Conservation (phyloP, 2,797 vertebrate genomes). For the Acrocephalus scirpaceus region DNA sequence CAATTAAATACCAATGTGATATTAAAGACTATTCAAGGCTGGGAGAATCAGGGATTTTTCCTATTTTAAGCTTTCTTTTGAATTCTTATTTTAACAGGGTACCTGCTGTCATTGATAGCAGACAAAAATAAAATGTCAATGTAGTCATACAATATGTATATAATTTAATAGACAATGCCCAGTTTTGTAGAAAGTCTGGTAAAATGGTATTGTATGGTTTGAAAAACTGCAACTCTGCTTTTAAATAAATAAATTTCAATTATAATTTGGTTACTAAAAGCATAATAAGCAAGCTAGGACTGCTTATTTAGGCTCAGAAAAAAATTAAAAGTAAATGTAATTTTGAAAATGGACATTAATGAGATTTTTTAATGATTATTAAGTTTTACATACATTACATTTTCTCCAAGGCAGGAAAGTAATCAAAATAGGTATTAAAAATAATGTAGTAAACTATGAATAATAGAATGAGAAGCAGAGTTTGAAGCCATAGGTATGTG, state of each 20-base stretch:
- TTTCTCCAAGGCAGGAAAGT: not conserved
- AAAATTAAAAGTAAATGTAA: not conserved
- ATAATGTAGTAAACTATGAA: not conserved
- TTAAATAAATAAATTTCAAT: not conserved
- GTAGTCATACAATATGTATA: not conserved
- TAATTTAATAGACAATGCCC: not conserved
- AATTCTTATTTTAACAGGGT: not conserved
- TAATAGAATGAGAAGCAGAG: not conserved
- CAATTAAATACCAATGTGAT: not conserved
- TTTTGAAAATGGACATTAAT: not conserved
- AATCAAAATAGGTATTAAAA: not conserved
- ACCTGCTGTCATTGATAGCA: not conserved
- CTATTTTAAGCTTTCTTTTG: not conserved
- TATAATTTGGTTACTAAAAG: not conserved
- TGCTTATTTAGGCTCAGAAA: not conserved
- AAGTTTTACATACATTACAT: not conserved
- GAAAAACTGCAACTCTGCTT: not conserved
- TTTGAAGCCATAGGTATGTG: not conserved
- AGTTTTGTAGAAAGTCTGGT: not conserved
- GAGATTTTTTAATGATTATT: not conserved
- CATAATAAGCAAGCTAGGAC: not conserved
- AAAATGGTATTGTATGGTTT: not conserved
- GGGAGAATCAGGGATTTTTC: not conserved
- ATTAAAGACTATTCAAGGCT: not conserved
- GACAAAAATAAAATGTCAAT: not conserved